phyloP scores from a whole-genome alignment of 2,797 vertebrate genomes.

The Falco columbarius region DNA sequence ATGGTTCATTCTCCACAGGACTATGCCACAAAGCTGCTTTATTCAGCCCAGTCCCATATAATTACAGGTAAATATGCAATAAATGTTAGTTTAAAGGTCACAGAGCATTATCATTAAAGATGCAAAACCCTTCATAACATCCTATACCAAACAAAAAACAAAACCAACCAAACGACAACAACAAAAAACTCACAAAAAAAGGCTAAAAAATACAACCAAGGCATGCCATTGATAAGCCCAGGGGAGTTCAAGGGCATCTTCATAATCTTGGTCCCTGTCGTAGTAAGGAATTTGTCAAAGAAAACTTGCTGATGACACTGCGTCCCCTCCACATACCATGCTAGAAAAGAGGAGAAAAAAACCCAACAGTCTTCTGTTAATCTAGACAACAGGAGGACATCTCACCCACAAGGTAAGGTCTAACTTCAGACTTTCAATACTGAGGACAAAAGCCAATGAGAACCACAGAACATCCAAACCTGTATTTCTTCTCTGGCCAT shows the following conservation, averaged over 20 bases:
- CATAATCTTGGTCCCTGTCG: neutral
- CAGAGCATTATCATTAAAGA: neutral
- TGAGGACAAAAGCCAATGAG: neutral
- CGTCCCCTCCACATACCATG: neutral
- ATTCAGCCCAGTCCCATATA: neutral
- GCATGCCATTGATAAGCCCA: neutral
- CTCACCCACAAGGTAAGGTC: neutral
- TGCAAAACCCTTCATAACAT: neutral
- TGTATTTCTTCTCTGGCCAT: neutral
- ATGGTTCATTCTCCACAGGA: neutral
- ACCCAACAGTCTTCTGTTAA: neutral
- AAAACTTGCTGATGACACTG: neutral
- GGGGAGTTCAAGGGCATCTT: neutral
- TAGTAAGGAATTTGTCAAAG: neutral
- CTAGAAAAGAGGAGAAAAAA: neutral
- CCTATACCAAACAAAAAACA: neutral
- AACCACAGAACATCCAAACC: neutral
- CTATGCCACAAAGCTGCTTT: neutral
- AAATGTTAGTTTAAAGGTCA: neutral
- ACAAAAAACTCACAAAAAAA: neutral
- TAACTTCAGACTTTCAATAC: neutral
- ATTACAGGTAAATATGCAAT: neutral
- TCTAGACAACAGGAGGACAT: neutral
- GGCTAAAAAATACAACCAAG: neutral
- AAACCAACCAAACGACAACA: too few species aligned